These are phyloP conservation scores for Lasioglossum marginatum DNA, from an alignment of 2,888 invertebrate genomes.

Conservation along the genomic window DNA sequence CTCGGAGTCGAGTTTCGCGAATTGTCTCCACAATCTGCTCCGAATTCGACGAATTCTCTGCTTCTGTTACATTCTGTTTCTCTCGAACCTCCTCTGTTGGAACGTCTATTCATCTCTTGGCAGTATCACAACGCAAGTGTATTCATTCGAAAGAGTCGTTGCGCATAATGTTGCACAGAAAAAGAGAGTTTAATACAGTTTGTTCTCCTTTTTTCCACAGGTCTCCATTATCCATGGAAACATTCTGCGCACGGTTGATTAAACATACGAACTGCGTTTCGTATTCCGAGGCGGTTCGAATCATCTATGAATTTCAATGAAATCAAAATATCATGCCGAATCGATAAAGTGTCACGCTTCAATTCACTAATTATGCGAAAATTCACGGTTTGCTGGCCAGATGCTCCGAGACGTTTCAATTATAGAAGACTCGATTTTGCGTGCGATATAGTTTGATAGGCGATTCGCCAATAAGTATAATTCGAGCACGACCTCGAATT, in stretches of 20 bases:
- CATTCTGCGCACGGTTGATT: neutral
- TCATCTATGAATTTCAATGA: neutral
- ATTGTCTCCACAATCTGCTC: neutral
- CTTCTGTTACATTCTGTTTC: neutral
- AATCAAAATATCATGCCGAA: neutral
- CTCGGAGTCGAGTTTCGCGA: neutral
- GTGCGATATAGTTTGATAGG: neutral
- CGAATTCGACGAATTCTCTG: neutral
- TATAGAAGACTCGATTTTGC: neutral
- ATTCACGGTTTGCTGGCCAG: neutral
- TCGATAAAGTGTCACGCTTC: too few species aligned
- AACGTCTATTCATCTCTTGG: neutral
- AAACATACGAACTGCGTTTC: neutral
- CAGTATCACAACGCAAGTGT: neutral
- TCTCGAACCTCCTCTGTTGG: neutral
- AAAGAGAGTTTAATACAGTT: neutral
- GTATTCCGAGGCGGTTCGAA: neutral
- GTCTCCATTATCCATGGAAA: neutral
- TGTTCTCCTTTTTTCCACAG: neutral
- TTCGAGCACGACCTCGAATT: neutral
- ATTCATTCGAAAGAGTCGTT: neutral
- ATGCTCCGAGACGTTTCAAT: neutral
- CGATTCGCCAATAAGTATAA: neutral
- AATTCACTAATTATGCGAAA: neutral
- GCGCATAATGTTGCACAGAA: neutral